Conservation (phyloP, 2,888 invertebrate species). For the Parasteatoda lunata region DNA sequence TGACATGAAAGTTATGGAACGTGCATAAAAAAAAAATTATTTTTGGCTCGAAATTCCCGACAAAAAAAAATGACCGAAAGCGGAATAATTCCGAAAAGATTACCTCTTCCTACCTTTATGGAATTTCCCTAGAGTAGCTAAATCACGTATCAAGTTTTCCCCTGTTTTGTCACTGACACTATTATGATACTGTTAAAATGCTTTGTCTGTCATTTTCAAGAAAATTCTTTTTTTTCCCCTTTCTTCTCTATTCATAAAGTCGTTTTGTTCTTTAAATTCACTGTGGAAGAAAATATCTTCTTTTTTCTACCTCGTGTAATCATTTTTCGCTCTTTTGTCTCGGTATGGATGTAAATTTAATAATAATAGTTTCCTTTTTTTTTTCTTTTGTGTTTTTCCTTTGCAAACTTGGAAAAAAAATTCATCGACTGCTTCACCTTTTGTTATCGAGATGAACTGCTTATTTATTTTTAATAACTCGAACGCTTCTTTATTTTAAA, state of each 20-base stretch:
- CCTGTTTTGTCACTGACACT: not conserved
- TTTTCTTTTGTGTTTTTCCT: not conserved
- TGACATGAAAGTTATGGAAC: too few relatives aligned
- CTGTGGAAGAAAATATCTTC: not conserved
- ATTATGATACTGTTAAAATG: not conserved
- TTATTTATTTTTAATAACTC: too few relatives aligned
- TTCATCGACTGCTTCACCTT: not conserved
- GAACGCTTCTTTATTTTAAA: too few relatives aligned
- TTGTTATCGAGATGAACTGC: not conserved
- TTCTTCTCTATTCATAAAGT: not conserved
- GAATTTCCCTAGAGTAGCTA: not conserved
- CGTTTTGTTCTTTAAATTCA: not conserved
- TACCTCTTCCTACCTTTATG: too few relatives aligned
- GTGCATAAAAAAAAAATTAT: too few relatives aligned
- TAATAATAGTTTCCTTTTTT: not conserved
- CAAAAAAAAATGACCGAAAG: too few relatives aligned
- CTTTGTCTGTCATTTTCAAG: not conserved
- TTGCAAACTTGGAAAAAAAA: not conserved
- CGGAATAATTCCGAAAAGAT: too few relatives aligned
- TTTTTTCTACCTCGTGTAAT: not conserved
- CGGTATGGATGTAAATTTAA: not conserved
- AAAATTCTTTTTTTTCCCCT: not conserved
- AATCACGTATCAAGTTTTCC: not conserved
- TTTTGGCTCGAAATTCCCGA: too few relatives aligned
- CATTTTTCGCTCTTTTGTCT: not conserved